Base-by-base conservation (phyloP, 2,888 invertebrate genomes). In the Ecdyonurus torrentis region DNA sequence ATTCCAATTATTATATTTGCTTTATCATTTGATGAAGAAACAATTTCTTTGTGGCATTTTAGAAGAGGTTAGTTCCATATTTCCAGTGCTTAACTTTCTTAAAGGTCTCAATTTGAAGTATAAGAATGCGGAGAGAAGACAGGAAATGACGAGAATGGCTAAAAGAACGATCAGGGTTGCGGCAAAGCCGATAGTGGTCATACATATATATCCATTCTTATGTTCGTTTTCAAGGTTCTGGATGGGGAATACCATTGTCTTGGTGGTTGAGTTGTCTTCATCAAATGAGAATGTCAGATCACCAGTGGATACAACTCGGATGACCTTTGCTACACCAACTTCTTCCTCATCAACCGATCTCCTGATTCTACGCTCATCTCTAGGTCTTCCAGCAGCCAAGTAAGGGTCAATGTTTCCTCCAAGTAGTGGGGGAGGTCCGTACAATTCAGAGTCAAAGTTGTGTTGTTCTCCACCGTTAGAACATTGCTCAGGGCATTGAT, bases 131-230 rank as follows among this genome's bases (percentile, higher is more conserved):
- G 93, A 92, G 67, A 92, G 81, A 37, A 91, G 79, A 72, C 92
- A 94, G 10, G 93, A 91, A 64, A 88, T 84, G 63, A 93, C 78
- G 68, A 94, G 78, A 61, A 93, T 87, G 62, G 86, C 88, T 64
- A 94, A 79, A 23, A 94, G 80, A 59, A 93, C 83, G 61, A 92
- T 83, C 25, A 94, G 78, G 25, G 91, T 90, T 37, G 90, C 87
- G 52, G 91, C 88, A 71, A 94, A 94, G 15, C 93, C 91, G n/a
- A 91, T 89, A 2, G 92, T 92, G 0, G 93, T 92, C 91, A 94
- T 92, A 75, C 93, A 94, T 67, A 94, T 91, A 66, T 91, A 77
- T 23, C 83, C 84, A 18, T 15, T 23, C 3, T 55, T 91, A 66
- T 91, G 77, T 23, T 83, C 84, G 7, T 59, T 59, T n/a, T 55